These are phyloP conservation scores for Callipepla squamata DNA, from an alignment of 2,113 vertebrate species.

Conservation along the genomic window DNA sequence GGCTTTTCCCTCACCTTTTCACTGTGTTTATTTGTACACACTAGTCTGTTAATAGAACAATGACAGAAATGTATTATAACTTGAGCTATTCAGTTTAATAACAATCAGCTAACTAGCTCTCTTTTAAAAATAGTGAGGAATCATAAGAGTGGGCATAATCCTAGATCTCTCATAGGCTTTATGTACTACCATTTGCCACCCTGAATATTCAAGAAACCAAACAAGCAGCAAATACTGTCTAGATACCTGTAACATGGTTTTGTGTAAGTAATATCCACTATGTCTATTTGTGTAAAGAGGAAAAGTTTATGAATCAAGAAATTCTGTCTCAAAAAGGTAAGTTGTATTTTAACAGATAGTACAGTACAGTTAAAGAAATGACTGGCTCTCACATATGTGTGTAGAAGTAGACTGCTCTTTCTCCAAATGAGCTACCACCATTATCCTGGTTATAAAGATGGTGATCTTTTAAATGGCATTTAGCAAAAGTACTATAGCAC, in stretches of 20 bases:
- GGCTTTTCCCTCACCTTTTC: not conserved
- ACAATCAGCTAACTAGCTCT: not conserved
- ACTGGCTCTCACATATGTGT: not conserved
- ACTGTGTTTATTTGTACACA: not conserved
- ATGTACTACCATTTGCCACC: not conserved
- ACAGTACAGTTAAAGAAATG: not conserved
- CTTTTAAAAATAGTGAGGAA: not conserved
- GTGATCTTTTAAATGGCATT: not conserved
- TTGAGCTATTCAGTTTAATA: not conserved
- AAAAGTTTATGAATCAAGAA: not conserved
- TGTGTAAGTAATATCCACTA: not conserved
- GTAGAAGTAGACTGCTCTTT: not conserved
- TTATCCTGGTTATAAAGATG: not conserved
- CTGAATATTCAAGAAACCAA: not conserved
- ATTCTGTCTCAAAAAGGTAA: not conserved
- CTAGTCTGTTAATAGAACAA: not conserved
- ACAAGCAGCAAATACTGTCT: not conserved
- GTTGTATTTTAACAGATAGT: not conserved
- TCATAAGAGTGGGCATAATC: not conserved
- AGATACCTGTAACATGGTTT: not conserved
- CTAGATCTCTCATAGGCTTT: not conserved
- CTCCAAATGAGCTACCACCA: not conserved
- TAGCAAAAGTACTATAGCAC: not conserved
- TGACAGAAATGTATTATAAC: not conserved
- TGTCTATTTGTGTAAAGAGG: not conserved